These are phyloP conservation scores for Noctua janthina DNA, from an alignment of 2,888 invertebrate genomes.

Conservation along the genomic window DNA sequence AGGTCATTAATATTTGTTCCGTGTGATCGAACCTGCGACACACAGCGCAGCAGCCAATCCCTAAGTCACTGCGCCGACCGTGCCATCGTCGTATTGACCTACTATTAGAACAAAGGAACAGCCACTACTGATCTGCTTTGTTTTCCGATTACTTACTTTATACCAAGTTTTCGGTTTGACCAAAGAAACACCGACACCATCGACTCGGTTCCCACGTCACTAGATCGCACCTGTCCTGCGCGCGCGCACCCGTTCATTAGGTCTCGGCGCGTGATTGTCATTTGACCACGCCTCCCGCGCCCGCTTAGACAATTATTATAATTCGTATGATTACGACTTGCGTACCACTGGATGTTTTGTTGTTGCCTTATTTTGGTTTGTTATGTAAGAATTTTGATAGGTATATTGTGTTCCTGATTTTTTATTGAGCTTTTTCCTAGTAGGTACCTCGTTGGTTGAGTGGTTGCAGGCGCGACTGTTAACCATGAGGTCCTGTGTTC, in stretches of 20 bases:
- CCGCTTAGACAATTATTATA: slow-evolving; percentile 87
- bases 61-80: too few species aligned
- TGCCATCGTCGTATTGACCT: neutral
- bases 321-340: slow-evolving; percentile 85
- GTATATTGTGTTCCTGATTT: neutral
- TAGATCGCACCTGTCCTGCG: slow-evolving; percentile 79
- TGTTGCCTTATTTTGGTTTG: slow-evolving; percentile 31
- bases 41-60: too few species aligned
- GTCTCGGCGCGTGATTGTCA: slow-evolving; percentile 89
- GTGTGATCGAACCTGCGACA: too few species aligned
- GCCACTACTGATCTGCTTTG: neutral
- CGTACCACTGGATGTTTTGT: slow-evolving; percentile 57
- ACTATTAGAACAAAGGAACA: neutral
- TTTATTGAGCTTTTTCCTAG: neutral
- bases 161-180: neutral
- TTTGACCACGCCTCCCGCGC: slow-evolving; percentile 83
- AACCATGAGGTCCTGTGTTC: neutral
- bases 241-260: slow-evolving; percentile 88
- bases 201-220: slow-evolving; percentile 63
- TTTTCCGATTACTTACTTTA: neutral
- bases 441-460: neutral
- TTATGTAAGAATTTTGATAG: slow-evolving; percentile 57
- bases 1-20: too few species aligned
- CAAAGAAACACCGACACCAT: slow-evolving; percentile 12
- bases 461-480: neutral